phyloP scores from a whole-genome alignment of 2,113 vertebrate species.

The Marmota monax region DNA sequence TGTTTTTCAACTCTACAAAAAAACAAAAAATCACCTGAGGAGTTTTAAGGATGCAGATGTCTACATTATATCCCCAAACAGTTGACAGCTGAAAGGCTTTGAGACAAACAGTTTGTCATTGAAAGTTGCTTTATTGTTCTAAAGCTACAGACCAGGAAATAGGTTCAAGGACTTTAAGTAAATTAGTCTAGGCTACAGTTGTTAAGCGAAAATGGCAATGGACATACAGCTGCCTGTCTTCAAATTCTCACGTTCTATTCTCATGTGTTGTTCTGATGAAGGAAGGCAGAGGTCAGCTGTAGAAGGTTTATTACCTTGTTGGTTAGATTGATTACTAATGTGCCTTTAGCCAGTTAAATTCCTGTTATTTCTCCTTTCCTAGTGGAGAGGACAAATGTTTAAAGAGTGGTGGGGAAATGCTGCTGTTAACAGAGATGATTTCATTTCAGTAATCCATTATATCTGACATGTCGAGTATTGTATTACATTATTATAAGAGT shows the following conservation, averaged over 20 bases:
- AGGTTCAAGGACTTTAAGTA: not conserved
- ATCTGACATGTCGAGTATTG: not conserved
- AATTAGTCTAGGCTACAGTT: not conserved
- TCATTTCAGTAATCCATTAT: not conserved
- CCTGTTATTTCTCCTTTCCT: not conserved
- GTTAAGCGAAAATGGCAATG: not conserved
- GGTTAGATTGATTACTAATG: not conserved
- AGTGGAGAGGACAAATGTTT: not conserved
- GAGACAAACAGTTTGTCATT: not conserved
- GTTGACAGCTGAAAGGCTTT: not conserved
- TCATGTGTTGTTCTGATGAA: too few species aligned
- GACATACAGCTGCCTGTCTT: not conserved
- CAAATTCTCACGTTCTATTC: not conserved
- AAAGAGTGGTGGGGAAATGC: not conserved
- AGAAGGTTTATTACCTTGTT: not conserved
- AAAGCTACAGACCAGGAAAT: not conserved
- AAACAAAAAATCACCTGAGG: not conserved
- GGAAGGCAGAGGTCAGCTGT: not conserved
- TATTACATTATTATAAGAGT: slow-evolving; percentile 7
- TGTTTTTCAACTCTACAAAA: not conserved
- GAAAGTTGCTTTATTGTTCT: not conserved
- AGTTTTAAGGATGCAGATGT: not conserved
- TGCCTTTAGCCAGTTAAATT: not conserved
- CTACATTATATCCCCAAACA: not conserved
- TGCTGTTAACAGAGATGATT: not conserved